phyloP scores from a whole-genome alignment of 2,797 vertebrate species.

The Muraenolepis orangiensis region DNA sequence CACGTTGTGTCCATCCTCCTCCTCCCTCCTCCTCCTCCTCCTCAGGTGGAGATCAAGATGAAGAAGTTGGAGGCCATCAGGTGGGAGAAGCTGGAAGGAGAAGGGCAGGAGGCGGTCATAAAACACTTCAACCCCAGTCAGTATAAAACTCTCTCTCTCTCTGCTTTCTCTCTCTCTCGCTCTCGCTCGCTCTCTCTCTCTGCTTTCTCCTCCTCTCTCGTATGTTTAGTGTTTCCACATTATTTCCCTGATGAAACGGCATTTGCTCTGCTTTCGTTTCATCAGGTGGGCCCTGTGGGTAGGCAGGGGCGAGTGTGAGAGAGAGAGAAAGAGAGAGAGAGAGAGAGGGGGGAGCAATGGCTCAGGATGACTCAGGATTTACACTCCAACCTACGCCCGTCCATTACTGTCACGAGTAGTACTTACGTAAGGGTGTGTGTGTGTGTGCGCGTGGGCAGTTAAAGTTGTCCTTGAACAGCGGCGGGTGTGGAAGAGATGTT shows the following conservation, averaged over 20 bases:
- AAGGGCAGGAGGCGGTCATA: slow-evolving; percentile 68
- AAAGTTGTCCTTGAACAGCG: slow-evolving; percentile 13
- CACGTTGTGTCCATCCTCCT: too few relatives aligned
- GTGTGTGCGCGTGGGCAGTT: slow-evolving; percentile 31
- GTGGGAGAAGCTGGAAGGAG: slow-evolving; percentile 79
- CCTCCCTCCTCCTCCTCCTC: neutral
- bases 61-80: slow-evolving; percentile 89
- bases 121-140: slow-evolving; percentile 73
- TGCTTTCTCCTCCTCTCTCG: neutral
- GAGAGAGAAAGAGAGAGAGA: neutral
- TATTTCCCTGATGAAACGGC: slow-evolving; percentile 6
- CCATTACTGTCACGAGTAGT: slow-evolving; percentile 63
- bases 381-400: slow-evolving; percentile 45
- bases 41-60: slow-evolving; percentile 96
- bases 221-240: slow-evolving; percentile 53
- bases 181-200: neutral
- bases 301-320: slow-evolving; percentile 25
- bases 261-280: slow-evolving; percentile 39
- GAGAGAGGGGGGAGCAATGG: slow-evolving; percentile 46
- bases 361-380: slow-evolving; percentile 56
- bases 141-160: slow-evolving; percentile 46
- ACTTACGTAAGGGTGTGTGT: slow-evolving; percentile 45
- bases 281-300: slow-evolving; percentile 59
- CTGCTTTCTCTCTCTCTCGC: slow-evolving; percentile 3
- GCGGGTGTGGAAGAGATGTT: neutral